Conservation (phyloP, 2,113 vertebrate genomes). For the Eudyptes chrysolophus region DNA sequence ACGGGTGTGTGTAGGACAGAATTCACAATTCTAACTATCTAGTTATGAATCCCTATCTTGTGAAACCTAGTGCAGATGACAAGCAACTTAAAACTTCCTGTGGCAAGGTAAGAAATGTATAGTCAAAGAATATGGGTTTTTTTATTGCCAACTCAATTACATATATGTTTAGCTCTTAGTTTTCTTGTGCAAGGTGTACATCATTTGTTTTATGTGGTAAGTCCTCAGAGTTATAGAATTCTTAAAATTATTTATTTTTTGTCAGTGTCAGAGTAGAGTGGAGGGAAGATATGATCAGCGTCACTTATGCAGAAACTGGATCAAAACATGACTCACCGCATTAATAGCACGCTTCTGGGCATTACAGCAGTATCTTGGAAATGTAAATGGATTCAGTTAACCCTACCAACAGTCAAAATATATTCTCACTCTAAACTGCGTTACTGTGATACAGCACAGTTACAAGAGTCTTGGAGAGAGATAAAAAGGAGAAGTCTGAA, state of each 20-base stretch:
- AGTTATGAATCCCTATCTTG: background rate
- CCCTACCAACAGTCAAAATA: background rate
- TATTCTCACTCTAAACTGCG: background rate
- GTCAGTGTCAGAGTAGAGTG: background rate
- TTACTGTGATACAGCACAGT: background rate
- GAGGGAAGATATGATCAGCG: background rate
- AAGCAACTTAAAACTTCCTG: background rate
- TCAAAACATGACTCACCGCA: background rate
- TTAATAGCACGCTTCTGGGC: background rate
- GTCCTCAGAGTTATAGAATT: background rate
- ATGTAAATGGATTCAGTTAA: constrained; percentile 1
- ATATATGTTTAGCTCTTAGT: background rate
- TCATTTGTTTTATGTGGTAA: background rate
- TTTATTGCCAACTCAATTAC: background rate
- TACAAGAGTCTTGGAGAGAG: background rate
- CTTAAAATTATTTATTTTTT: background rate
- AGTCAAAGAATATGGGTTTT: fast-evolving
- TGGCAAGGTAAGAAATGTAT: background rate
- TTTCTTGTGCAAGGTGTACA: background rate
- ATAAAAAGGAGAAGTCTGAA: background rate
- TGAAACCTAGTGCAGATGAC: background rate
- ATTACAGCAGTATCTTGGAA: background rate
- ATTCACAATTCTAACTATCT: background rate
- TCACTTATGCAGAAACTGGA: background rate
- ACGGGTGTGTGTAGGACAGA: background rate